Base-by-base conservation (phyloP, 2,797 vertebrate genomes). In the Lates japonicus region DNA sequence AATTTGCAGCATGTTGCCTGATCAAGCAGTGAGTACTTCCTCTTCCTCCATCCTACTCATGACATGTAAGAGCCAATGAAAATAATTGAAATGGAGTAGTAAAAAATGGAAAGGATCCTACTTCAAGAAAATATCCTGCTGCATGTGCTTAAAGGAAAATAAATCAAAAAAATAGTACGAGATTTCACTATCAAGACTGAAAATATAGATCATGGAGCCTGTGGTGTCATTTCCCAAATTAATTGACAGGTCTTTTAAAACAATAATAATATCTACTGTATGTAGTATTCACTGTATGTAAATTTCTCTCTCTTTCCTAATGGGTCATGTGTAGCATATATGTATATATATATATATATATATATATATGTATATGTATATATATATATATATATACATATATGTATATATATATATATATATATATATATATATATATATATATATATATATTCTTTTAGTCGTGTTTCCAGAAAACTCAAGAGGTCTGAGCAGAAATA, bases 401-500 rank as follows among this genome's bases (percentile, higher is more conserved):
- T 46, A 7, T 8, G 9, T 8, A 39, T 8, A 41, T 11, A 48
- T 14, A 16, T 44, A 44, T 44, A 44, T 44, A 6, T 48, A 17
- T 20, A 48, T n/a, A n/a, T n/a, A n/a, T n/a, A n/a, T n/a, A n/a
- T n/a, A n/a, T n/a, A n/a, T n/a, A n/a, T n/a, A n/a, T n/a, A n/a
- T n/a, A n/a, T n/a, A n/a, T 20, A 3, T 58, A 69, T 74, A 77
- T 62, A 84, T 33, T 78, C 70, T 76, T 78, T 74, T 57, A 33
- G 44, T 76, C 69, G 61, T 66, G 62, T 76, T 76, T 67, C n/a
- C n/a, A n/a, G 72, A 74, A 70, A 80, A 86, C 82, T 82, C 82
- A 78, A 71, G 64, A 84, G 77, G 70, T 73, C 77, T 81, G 75
- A 80, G 74, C 71, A 82, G 82, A 85, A 72, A n/a, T 67, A 65